These are phyloP conservation scores for Microctonus aethiopoides DNA, from an alignment of 2,888 invertebrate species.

Conservation along the genomic window DNA sequence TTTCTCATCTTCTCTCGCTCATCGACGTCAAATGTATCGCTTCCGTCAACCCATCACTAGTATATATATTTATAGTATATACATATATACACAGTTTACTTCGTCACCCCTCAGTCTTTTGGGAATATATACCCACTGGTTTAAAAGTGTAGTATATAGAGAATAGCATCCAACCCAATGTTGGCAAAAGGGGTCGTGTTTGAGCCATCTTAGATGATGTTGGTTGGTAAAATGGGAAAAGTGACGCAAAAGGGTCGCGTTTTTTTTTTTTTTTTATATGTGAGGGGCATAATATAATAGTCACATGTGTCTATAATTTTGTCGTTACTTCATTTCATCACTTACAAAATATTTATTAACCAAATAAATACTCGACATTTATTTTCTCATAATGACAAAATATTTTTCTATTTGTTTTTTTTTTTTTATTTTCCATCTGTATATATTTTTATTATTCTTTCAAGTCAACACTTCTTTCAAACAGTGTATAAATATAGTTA, in stretches of 20 bases:
- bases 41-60: slow-evolving; percentile 31
- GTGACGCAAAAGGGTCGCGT: not conserved
- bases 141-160: not conserved
- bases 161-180: not conserved
- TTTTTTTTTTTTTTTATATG: too few species aligned
- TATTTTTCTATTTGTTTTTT: too few species aligned
- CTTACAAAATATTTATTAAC: not conserved
- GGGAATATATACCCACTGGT: slow-evolving; percentile 16
- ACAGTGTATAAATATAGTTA: too few species aligned
- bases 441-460: too few species aligned
- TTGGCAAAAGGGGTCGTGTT: not conserved
- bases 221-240: not conserved
- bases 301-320: not conserved
- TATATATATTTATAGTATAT: not conserved
- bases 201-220: not conserved
- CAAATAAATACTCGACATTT: not conserved
- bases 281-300: not conserved
- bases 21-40: slow-evolving; percentile 33
- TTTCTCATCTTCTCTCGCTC: not conserved
- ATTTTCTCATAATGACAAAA: not conserved
- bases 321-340: not conserved
- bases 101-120: slow-evolving; percentile 10
- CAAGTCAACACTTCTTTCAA: too few species aligned
- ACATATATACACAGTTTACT: too few species aligned
- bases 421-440: too few species aligned